Conservation (phyloP, 2,888 invertebrate species). For the Phania funesta region DNA sequence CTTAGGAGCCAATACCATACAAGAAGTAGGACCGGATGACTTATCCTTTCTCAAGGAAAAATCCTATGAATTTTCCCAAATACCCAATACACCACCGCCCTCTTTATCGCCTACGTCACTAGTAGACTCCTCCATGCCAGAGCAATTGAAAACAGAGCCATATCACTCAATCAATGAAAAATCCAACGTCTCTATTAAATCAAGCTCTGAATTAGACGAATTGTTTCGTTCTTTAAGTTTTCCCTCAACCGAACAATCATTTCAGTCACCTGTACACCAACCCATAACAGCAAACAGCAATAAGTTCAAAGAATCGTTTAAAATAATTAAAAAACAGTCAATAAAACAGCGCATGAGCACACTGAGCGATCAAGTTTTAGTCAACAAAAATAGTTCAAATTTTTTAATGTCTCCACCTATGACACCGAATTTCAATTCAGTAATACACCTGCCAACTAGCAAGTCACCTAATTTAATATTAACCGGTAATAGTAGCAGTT, state of each 20-base stretch:
- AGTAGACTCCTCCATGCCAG: constrained; percentile 66
- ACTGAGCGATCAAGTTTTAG: constrained; percentile 78
- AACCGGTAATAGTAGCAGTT: constrained; percentile 42
- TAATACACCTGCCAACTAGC: constrained; percentile 70
- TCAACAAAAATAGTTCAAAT: constrained; percentile 73
- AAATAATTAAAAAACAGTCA: constrained; percentile 67
- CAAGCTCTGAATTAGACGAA: constrained; percentile 77
- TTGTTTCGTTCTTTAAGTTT: constrained; percentile 79
- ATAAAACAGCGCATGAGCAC: constrained; percentile 78
- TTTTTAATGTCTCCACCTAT: constrained; percentile 79
- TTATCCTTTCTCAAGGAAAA: constrained; percentile 74
- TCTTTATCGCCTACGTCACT: constrained; percentile 76
- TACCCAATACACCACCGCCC: constrained; percentile 77
- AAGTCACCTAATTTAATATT: constrained; percentile 60
- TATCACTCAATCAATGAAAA: constrained; percentile 72
- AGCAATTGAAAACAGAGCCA: constrained; percentile 39
- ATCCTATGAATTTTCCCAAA: constrained; percentile 72
- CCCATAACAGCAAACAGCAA: neutral
- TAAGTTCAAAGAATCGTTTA: constrained; percentile 53
- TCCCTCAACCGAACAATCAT: constrained; percentile 74
- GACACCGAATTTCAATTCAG: constrained; percentile 75
- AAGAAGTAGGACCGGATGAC: constrained; percentile 70
- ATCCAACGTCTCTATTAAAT: constrained; percentile 75
- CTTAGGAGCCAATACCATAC: constrained; percentile 64
- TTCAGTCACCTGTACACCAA: constrained; percentile 51